Evolutionary conservation across 2,797 vertebrate species (phyloP), one percentile per base, ranked within the genome.

Genomic region (Lophius americanus): DNA sequence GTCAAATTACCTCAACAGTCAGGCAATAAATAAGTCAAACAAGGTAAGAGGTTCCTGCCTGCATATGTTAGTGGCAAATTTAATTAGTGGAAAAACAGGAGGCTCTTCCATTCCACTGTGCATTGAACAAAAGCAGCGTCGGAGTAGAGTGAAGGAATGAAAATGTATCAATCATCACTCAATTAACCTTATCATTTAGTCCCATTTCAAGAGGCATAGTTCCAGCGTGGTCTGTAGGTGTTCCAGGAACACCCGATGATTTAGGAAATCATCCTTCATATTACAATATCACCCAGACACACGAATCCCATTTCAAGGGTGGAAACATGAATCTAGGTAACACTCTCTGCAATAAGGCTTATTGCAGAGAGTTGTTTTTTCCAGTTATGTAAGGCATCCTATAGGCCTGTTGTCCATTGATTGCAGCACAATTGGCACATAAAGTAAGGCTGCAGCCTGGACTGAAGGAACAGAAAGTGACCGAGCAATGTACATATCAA

Each of bases 21-120:
- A 93, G 92, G 92, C 92, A 93, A 94, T 95, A 94, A 94, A 95
- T 95, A 95, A 93, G 91, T 93, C 91, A 92, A 94, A 94, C 91
- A 94, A 94, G 92, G 93, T 94, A 95, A 93, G 89, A 82, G 84
- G 87, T 85, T 89, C 87, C 90, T 92, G 90, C 92, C 83, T 88
- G 92, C 87, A 86, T 92, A 92, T 89, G 92, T 93, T 90, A 92
- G 88, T 83, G 85, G 90, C 84, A 90, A 92, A 94, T 93, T 92
- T 88, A 93, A 94, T 94, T 93, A 94, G 88, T 4, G 32, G 76
- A 63, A 91, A 90, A 91, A 90, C 86, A 92, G 77, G 78, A 87
- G 86, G 80, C 88, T 83, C 75, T 68, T 82, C 77, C 72, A 70
- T 84, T 84, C 82, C 70, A 78, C 83, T 77, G 86, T 74, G 75